These are phyloP conservation scores for Carabus problematicus DNA, from an alignment of 2,888 invertebrate genomes.

Conservation along the genomic window DNA sequence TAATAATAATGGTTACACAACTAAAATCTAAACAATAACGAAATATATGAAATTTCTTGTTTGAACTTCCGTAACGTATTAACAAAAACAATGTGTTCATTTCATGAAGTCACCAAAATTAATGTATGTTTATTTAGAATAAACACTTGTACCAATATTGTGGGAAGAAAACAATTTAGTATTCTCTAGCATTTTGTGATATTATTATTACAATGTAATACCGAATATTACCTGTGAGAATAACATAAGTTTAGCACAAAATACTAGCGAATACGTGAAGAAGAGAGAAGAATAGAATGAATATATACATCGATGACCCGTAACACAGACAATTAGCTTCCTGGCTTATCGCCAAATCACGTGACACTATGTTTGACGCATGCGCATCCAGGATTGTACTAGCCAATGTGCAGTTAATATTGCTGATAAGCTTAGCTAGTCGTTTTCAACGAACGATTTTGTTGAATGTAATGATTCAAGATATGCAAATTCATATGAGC, in stretches of 20 bases:
- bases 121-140: constrained; percentile 1
- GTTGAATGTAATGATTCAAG: not conserved
- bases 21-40: constrained; percentile 3
- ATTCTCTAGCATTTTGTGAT: too few relatives aligned
- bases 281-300: constrained; percentile 2
- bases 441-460: not conserved
- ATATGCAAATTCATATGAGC: constrained; percentile 36
- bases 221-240: too few relatives aligned
- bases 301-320: constrained; percentile 20
- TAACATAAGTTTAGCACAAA: too few relatives aligned
- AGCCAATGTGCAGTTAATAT: too few relatives aligned
- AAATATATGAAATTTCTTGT: not conserved
- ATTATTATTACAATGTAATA: too few relatives aligned
- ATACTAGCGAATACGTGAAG: not conserved
- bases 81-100: constrained; percentile 5
- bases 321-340: constrained; percentile 32
- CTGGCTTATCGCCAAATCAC: too few relatives aligned
- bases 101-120: constrained; percentile 4
- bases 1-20: constrained; percentile 26
- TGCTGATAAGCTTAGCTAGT: not conserved
- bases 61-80: not conserved
- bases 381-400: too few relatives aligned
- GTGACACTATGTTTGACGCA: not conserved
- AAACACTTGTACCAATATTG: too few relatives aligned
- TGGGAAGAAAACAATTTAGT: too few relatives aligned